phyloP scores from a whole-genome alignment of 2,797 vertebrate species.

The Gymnoscopelus braueri region DNA sequence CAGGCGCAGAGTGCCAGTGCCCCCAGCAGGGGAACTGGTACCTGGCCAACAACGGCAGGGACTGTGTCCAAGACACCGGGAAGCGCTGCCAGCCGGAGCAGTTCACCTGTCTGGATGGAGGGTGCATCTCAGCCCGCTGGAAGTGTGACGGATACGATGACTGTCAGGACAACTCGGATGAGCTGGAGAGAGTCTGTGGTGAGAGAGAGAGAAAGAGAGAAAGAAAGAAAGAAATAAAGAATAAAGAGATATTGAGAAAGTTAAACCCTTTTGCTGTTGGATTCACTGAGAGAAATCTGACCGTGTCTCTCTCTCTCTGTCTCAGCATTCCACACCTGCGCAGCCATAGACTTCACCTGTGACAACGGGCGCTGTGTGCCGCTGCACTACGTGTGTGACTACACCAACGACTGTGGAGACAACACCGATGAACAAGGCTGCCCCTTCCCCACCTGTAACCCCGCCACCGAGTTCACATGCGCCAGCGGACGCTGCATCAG shows the following conservation, averaged over 20 bases:
- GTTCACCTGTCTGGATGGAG: conserved; percentile 91
- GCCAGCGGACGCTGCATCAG: conserved; percentile 88
- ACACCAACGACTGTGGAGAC: conserved; percentile 92
- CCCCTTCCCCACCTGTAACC: conserved; percentile 88
- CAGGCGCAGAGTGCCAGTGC: conserved; percentile 93
- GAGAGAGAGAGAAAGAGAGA: conserved; percentile 65
- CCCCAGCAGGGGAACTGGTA: conserved; percentile 91
- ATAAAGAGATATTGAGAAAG: no score
- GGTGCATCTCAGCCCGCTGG: conserved; percentile 83
- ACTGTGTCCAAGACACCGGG: conserved; percentile 88
- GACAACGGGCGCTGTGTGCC: conserved; percentile 87
- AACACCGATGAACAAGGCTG: conserved; percentile 90
- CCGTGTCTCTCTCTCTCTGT: neutral
- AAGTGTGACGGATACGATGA: conserved; percentile 88
- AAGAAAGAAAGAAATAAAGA: neutral
- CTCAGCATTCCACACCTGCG: conserved; percentile 92
- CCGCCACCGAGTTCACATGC: conserved; percentile 87
- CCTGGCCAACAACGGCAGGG: conserved; percentile 88
- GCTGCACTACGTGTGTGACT: conserved; percentile 86
- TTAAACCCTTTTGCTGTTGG: neutral
- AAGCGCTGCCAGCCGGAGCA: conserved; percentile 81
- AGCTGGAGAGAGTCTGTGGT: conserved; percentile 93
- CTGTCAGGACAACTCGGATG: conserved; percentile 89
- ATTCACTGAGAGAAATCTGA: neutral
- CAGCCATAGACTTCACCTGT: conserved; percentile 88